A percentile compares a stretch with the other conserved stretches of the same genome.
phyloP scores from a whole-genome alignment of 2,113 vertebrate species.

The Melanocharis versteri region DNA sequence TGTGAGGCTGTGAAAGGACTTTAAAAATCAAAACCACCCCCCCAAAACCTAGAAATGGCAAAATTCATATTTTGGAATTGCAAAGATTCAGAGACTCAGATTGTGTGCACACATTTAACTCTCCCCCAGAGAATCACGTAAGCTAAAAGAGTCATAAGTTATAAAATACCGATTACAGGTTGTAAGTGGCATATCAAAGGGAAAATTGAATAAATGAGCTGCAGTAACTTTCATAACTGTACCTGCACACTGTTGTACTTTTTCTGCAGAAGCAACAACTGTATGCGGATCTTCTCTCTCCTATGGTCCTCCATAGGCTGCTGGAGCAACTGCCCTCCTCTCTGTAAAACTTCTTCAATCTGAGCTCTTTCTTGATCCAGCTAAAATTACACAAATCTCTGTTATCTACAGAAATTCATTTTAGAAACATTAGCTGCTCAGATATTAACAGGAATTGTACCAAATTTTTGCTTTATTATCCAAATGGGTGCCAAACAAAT shows the following conservation, averaged over 20 bases:
- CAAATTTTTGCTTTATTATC: background rate
- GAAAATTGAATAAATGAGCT: background rate
- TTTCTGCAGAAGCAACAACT: constrained; percentile 83
- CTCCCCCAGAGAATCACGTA: background rate
- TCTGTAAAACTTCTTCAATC: constrained; percentile 85
- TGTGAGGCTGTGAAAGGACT: background rate
- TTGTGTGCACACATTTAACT: background rate
- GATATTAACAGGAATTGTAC: background rate
- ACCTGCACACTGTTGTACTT: constrained; percentile 83
- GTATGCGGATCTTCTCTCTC: constrained; percentile 81
- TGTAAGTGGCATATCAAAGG: background rate
- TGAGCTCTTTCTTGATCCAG: constrained; percentile 86
- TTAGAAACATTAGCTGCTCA: background rate
- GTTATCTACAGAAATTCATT: background rate
- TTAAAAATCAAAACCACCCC: background rate
- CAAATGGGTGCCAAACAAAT: background rate
- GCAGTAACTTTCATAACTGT: background rate
- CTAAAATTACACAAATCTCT: constrained; percentile 66
- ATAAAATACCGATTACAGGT: background rate
- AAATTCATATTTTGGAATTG: background rate
- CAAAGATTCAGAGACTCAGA: background rate
- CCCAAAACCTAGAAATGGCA: background rate
- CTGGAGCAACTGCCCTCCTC: constrained; percentile 84
- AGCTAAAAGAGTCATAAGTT: background rate
- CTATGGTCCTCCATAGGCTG: constrained; percentile 79